phyloP scores from a whole-genome alignment of 2,113 vertebrate genomes.

The Otocyon megalotis region DNA sequence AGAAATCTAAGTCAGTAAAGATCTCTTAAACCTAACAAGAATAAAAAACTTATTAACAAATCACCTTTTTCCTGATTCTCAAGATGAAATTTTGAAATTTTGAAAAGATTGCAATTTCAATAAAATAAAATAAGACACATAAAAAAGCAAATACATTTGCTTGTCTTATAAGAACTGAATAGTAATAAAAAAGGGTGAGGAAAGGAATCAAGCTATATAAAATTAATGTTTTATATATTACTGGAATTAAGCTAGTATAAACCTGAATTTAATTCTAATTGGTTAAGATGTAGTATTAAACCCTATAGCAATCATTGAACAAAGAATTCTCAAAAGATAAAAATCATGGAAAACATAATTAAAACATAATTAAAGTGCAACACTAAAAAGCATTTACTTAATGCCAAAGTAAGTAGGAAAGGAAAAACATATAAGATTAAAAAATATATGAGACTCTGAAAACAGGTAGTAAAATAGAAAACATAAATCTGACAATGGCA shows the following conservation, averaged over 20 bases:
- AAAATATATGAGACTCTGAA: not conserved
- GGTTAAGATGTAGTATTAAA: not conserved
- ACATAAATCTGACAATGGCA: not conserved
- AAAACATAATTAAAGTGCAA: not conserved
- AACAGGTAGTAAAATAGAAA: not conserved
- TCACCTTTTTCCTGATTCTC: not conserved
- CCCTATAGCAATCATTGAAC: not conserved
- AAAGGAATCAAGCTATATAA: not conserved
- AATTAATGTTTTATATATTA: not conserved
- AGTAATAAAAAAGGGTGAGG: not conserved
- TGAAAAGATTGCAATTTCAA: not conserved
- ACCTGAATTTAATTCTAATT: not conserved
- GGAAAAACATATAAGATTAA: not conserved
- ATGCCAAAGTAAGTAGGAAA: not conserved
- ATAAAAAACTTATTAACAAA: not conserved
- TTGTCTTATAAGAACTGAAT: not conserved
- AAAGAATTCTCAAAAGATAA: not conserved
- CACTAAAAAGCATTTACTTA: not conserved
- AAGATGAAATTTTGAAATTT: not conserved
- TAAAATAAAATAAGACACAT: not conserved
- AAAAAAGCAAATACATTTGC: not conserved
- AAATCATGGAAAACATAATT: not conserved
- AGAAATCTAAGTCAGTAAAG: not conserved
- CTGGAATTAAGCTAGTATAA: not conserved
- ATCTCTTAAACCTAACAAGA: not conserved